Percentiles rank a stretch among this genome's conserved stretches.
Evolutionary conservation across 1,140 invertebrate genomes (phyloP).

Genomic region (Hycleus cichorii): DNA sequence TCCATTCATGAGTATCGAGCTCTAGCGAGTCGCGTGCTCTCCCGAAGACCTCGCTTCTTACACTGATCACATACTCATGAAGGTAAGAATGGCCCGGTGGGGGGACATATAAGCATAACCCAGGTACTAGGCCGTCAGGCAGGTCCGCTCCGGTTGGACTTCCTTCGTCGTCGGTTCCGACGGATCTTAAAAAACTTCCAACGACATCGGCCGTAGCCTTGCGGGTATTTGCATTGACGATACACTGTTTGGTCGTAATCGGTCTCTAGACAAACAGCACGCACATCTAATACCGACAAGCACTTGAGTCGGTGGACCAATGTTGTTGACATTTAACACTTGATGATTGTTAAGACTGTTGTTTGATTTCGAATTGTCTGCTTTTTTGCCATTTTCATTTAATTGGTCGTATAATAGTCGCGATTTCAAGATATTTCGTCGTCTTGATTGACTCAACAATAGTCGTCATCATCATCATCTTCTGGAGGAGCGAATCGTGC

Average conservation of each 20-base stretch:
- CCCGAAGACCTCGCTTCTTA: constrained; percentile 40
- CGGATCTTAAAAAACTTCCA: constrained; percentile 3
- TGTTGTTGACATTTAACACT: too few relatives aligned
- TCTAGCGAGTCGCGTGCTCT: constrained; percentile 33
- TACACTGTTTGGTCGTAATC: too few relatives aligned
- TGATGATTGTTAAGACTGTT: too few relatives aligned
- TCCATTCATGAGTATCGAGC: constrained; percentile 29
- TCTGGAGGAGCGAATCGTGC: background rate
- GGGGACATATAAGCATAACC: constrained; percentile 35
- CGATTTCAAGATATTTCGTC: background rate
- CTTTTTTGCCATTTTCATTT: too few relatives aligned
- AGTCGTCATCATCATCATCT: constrained; percentile 17
- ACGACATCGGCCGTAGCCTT: background rate
- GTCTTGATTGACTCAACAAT: constrained; percentile 23
- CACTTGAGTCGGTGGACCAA: too few relatives aligned
- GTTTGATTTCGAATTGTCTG: too few relatives aligned
- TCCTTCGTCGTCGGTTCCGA: background rate
- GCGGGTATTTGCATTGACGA: too few relatives aligned
- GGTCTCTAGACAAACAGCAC: too few relatives aligned
- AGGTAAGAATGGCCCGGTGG: constrained; percentile 40
- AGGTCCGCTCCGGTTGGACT: constrained; percentile 22
- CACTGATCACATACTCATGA: constrained; percentile 43
- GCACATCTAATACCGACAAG: too few relatives aligned
- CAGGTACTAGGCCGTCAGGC: constrained; percentile 35
- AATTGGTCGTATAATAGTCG: too few relatives aligned